phyloP scores from a whole-genome alignment of 2,888 invertebrate genomes.

The Xestia ashworthii region DNA sequence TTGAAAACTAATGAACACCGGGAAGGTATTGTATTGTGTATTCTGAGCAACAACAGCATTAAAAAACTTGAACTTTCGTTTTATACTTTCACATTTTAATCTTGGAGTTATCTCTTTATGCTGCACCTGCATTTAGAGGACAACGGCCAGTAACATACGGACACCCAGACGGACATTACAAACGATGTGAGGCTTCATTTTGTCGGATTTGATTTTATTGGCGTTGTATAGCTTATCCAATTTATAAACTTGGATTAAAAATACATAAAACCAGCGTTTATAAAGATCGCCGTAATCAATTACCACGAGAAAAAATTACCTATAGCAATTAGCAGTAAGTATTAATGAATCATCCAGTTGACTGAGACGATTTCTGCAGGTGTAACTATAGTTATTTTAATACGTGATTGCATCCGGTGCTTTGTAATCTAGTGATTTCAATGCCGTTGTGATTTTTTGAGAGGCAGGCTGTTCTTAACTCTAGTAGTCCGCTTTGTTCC shows the following conservation, averaged over 20 bases:
- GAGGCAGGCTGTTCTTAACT: not conserved
- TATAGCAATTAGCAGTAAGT: conserved; percentile 30
- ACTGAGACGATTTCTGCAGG: conserved; percentile 37
- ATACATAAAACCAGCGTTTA: not conserved
- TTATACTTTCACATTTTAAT: conserved; percentile 42
- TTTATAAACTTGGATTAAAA: conserved; percentile 16
- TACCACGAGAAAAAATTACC: conserved; percentile 34
- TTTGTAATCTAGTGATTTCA: not conserved
- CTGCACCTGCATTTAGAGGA: conserved; percentile 14
- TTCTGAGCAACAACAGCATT: conserved; percentile 23
- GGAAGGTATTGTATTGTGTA: not conserved
- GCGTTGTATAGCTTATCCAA: not conserved
- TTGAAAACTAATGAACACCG: conserved; percentile 1
- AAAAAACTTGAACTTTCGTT: conserved; percentile 20
- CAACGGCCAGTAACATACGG: not conserved
- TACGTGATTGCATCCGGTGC: conserved; percentile 19
- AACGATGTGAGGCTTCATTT: conserved; percentile 2
- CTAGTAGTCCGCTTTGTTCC: not conserved
- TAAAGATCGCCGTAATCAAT: conserved; percentile 33
- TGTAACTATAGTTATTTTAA: conserved; percentile 32
- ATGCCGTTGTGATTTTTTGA: not conserved
- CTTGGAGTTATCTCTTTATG: conserved; percentile 5
- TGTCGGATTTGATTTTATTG: conserved; percentile 1
- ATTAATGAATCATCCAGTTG: conserved; percentile 54
- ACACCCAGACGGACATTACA: not conserved